Conservation (phyloP, 1,140 invertebrate species). For the Drosophila santomea region DNA sequence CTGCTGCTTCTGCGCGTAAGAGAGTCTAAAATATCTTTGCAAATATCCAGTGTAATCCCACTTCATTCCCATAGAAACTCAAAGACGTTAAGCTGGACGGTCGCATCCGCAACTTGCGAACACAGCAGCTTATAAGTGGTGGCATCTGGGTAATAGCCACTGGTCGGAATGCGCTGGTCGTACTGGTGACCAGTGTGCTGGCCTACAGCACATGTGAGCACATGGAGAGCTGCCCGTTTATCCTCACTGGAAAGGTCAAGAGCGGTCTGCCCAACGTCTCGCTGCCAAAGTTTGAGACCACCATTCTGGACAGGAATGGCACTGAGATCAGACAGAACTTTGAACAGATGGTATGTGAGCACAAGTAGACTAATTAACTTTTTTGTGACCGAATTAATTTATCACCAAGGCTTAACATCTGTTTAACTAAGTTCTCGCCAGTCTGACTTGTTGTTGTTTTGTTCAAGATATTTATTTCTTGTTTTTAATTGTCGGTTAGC, state of each 20-base stretch:
- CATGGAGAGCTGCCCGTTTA: conserved; percentile 86
- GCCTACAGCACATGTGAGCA: conserved; percentile 86
- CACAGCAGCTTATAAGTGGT: conserved; percentile 85
- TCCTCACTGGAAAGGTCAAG: conserved; percentile 88
- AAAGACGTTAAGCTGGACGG: conserved; percentile 86
- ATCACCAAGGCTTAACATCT: neutral
- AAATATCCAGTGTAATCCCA: neutral
- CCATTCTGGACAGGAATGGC: conserved; percentile 85
- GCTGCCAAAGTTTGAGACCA: conserved; percentile 87
- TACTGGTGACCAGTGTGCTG: conserved; percentile 88
- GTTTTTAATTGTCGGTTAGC: neutral
- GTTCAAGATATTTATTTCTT: neutral
- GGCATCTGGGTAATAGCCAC: conserved; percentile 90
- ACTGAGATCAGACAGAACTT: conserved; percentile 84
- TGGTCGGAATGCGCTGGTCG: conserved; percentile 91
- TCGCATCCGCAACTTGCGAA: conserved; percentile 36
- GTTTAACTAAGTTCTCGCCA: neutral
- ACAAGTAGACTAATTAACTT: neutral
- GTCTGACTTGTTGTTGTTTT: neutral
- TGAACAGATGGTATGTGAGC: conserved; percentile 85
- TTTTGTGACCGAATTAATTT: neutral
- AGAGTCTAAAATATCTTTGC: too few species aligned
- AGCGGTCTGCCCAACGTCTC: conserved; percentile 87
- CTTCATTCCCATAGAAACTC: conserved; percentile 86
- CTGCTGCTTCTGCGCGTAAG: conserved; percentile 89